Evolutionary conservation across 2,888 invertebrate genomes (phyloP), one percentile per base, ranked within the genome.

Genomic region (Eurytoma adleriae): DNA sequence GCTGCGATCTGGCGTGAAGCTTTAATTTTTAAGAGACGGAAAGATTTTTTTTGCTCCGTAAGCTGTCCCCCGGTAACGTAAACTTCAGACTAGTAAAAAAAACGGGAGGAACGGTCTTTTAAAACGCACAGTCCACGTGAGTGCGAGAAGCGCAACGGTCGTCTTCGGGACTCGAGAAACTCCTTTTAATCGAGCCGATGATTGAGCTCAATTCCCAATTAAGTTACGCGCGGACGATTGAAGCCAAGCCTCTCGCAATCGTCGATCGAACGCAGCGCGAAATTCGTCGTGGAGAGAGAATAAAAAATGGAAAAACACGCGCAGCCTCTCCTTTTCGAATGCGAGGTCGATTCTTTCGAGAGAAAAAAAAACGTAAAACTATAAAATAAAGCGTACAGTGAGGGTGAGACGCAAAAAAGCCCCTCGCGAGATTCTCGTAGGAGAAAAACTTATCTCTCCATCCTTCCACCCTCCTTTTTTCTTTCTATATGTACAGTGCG

Each of bases 121-220:
- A 40, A 40, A 40, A 7, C 40, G 40, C 40, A 10, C 40, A 40
- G 40, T 57, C 70, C 30, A 7, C 59, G 74, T 27, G 77, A 78
- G 27, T 20, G 67, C 72, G 40, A 71, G 68, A 73, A 40, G 40
- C 40, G 56, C 18, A 48, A n/a, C 24, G 3, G 27, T 56, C 50
- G 75, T 67, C 73, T 56, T 70, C 74, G 81, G 78, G 68, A 75
- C 79, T 59, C 76, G 18, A 77, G 78, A 68, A 78, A 80, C 76
- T 77, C 72, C 66, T 79, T 80, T 77, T 80, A 77, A 80, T 80
- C 80, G 72, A 73, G 57, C 77, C 73, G 62, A 81, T 74, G 59
- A 80, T 80, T 77, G 76, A 80, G 68, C 80, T 81, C 80, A 78
- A 81, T 81, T 81, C 73, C 80, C 80, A 81, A 70, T 81, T 74